Percentiles rank a stretch among this genome's conserved stretches.
Conservation (phyloP, 2,797 vertebrate species). For the Eupleurogrammus muticus region DNA sequence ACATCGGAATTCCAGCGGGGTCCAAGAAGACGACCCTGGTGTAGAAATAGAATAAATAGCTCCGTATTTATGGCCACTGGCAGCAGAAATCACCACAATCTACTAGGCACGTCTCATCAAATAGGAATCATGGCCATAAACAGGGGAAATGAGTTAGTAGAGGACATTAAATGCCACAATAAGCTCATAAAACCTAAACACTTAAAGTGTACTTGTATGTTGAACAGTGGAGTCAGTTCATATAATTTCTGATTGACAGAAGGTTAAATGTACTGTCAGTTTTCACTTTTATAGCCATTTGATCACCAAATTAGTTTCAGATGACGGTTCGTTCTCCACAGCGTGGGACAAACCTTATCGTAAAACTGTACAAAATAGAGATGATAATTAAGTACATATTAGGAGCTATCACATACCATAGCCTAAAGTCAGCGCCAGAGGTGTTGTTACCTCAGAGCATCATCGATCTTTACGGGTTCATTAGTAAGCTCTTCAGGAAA, state of each 20-base stretch:
- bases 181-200: not conserved
- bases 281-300: not conserved
- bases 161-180: not conserved
- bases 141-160: not conserved
- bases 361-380: too few species aligned
- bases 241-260: not conserved
- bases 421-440: not conserved
- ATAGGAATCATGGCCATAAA: not conserved
- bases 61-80: not conserved
- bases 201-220: not conserved
- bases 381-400: too few species aligned
- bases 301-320: not conserved
- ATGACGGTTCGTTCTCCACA: not conserved
- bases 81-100: not conserved
- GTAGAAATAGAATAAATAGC: not conserved
- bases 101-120: not conserved
- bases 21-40: conserved; percentile 19
- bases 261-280: too few species aligned
- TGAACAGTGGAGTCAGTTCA: not conserved
- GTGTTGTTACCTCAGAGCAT: not conserved
- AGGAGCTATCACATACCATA: not conserved
- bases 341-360: too few species aligned
- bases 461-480: conserved; percentile 2
- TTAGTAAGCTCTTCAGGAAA: not conserved
- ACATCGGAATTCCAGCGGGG: conserved; percentile 28